Conservation (phyloP, 2,113 vertebrate species). For the Hyaena hyaena region DNA sequence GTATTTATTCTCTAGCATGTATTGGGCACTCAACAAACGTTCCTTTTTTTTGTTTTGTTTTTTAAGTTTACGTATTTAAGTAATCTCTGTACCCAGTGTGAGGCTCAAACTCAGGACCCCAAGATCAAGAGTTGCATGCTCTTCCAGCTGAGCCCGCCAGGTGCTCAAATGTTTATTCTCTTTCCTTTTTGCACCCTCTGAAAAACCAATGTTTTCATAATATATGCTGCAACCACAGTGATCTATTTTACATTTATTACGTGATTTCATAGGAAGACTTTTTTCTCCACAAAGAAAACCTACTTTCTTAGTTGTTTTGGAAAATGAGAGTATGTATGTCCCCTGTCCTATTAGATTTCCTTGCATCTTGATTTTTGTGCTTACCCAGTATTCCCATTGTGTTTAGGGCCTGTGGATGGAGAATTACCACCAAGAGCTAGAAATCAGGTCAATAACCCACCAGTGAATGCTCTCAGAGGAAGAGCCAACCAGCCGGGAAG, state of each 20-base stretch:
- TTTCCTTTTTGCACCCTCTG: conserved; percentile 30
- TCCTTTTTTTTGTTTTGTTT: neutral
- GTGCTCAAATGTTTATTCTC: conserved; percentile 1
- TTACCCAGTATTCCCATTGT: conserved; percentile 15
- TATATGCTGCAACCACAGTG: neutral
- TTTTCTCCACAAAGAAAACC: conserved; percentile 22
- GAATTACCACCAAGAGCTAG: conserved; percentile 64
- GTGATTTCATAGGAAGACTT: conserved; percentile 6
- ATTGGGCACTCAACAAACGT: neutral
- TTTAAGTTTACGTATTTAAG: neutral
- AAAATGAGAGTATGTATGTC: conserved; percentile 10
- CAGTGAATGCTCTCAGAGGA: conserved; percentile 45
- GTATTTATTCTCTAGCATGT: neutral
- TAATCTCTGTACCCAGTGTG: neutral
- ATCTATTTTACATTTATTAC: conserved; percentile 29
- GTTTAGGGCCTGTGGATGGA: conserved; percentile 48
- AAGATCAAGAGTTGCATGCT: neutral
- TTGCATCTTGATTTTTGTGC: conserved; percentile 47
- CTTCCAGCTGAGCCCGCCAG: neutral
- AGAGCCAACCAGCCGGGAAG: conserved; percentile 43
- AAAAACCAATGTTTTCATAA: neutral
- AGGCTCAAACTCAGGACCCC: neutral
- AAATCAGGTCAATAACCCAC: conserved; percentile 68
- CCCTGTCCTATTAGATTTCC: neutral
- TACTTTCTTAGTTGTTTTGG: conserved; percentile 42